phyloP scores from a whole-genome alignment of 2,113 vertebrate species.

The Turdus rufiventris region DNA sequence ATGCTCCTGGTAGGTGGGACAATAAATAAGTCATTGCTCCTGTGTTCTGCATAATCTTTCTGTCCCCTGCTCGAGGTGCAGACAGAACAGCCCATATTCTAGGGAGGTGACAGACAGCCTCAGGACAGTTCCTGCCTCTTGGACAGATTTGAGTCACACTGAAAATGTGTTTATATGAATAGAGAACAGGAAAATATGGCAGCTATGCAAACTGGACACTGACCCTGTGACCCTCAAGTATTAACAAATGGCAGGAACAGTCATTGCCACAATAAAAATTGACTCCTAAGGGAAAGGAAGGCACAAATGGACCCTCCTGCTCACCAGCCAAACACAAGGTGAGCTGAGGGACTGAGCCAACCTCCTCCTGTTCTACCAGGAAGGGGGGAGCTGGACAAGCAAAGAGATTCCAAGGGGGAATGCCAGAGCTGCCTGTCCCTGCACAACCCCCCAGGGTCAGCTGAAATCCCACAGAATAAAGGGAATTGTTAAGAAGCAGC shows the following conservation, averaged over 20 bases:
- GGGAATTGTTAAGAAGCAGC: fast-evolving
- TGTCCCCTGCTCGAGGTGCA: slow-evolving; percentile 43
- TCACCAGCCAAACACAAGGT: neutral
- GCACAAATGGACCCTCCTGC: neutral
- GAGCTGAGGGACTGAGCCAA: neutral
- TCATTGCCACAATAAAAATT: neutral
- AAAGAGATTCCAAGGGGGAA: neutral
- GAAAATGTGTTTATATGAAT: neutral
- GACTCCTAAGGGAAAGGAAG: neutral
- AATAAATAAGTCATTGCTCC: slow-evolving; percentile 47
- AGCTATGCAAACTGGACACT: neutral
- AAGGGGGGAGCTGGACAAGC: neutral
- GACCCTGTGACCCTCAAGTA: neutral
- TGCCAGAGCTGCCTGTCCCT: neutral
- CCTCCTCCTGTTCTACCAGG: neutral
- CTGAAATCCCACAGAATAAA: neutral
- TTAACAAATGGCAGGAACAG: neutral
- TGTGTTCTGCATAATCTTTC: slow-evolving; percentile 23
- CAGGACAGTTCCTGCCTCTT: slow-evolving; percentile 46
- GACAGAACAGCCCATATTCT: slow-evolving; percentile 66
- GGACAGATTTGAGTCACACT: slow-evolving; percentile 33
- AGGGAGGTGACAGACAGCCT: slow-evolving; percentile 41
- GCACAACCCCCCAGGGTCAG: neutral
- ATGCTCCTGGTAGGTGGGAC: slow-evolving; percentile 42
- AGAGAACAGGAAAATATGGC: neutral